Evolutionary conservation across 1,140 invertebrate species (phyloP).

Genomic region (Dinothrombium tinctorium): DNA sequence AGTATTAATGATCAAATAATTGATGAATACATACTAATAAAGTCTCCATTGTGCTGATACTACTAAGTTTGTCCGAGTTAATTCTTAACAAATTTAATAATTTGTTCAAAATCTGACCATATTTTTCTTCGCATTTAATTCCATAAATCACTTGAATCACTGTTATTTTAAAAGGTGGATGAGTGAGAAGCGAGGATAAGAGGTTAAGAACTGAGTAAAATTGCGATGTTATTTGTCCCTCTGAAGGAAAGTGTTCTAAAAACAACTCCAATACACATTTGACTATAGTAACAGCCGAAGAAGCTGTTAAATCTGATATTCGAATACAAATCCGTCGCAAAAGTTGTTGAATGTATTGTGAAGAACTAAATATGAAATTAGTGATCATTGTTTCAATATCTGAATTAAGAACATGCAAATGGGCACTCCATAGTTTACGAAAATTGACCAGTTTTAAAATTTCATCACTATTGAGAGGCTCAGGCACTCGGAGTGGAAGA

Average conservation of each 20-base stretch:
- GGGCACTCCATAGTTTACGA: conserved; percentile 74
- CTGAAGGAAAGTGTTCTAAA: not conserved
- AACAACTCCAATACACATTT: conserved; percentile 32
- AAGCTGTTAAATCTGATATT: conserved; percentile 63
- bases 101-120: conserved; percentile 36
- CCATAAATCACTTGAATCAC: conserved; percentile 20
- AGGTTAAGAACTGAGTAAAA: conserved; percentile 32
- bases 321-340: conserved; percentile 64
- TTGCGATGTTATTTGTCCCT: not conserved
- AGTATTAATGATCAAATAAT: too few species aligned
- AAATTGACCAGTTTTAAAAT: conserved; percentile 41
- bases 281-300: conserved; percentile 55
- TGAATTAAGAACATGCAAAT: conserved; percentile 52
- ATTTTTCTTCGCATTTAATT: conserved; percentile 42
- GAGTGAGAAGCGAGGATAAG: conserved; percentile 42
- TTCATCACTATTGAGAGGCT: conserved; percentile 37
- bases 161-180: conserved; percentile 23
- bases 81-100: conserved; percentile 43
- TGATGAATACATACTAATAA: too few species aligned
- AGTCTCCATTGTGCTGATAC: too few species aligned
- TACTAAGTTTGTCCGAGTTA: too few species aligned
- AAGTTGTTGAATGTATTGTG: conserved; percentile 39
- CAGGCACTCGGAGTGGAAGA: conserved; percentile 35
- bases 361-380: conserved; percentile 18
- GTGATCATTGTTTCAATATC: conserved; percentile 50